These are phyloP conservation scores for Rhopilema esculentum DNA, from an alignment of 30 jellyfish, hydroid and myxozoan genomes.

Conservation along the genomic window DNA sequence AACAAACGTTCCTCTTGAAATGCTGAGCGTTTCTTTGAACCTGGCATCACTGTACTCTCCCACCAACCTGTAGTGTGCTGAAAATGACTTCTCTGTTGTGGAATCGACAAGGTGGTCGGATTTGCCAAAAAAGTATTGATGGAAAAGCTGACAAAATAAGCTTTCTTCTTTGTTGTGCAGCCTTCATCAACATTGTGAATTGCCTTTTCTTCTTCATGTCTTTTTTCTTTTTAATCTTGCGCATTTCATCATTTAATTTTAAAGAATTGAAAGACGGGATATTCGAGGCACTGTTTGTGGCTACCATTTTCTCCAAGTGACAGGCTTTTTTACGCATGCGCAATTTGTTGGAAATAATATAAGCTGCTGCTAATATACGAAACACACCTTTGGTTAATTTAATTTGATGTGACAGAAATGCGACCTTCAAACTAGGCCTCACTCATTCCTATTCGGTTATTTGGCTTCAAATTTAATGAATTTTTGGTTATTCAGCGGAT, in stretches of 20 bases:
- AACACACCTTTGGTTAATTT: too few relatives aligned
- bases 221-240: constrained; percentile 16
- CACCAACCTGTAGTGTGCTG: constrained; percentile 48
- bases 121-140: constrained; percentile 42
- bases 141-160: constrained; percentile 49
- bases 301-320: too few relatives aligned
- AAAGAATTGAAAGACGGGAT: not conserved
- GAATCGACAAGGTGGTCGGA: constrained; percentile 14
- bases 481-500: too few relatives aligned
- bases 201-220: constrained; percentile 31
- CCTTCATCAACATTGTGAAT: constrained; percentile 56
- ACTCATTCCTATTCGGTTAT: too few relatives aligned
- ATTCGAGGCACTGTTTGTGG: too few relatives aligned
- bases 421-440: too few relatives aligned
- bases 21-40: constrained; percentile 26
- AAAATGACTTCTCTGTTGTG: constrained; percentile 61
- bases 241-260: not conserved
- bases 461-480: too few relatives aligned
- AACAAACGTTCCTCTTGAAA: constrained; percentile 30
- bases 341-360: too few relatives aligned
- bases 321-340: too few relatives aligned
- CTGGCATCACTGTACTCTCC: constrained; percentile 57
- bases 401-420: too few relatives aligned
- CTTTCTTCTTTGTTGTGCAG: constrained; percentile 38
- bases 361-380: too few relatives aligned